These are phyloP conservation scores for Atopsyche davidsoni DNA, from an alignment of 1,140 invertebrate species.

Conservation along the genomic window DNA sequence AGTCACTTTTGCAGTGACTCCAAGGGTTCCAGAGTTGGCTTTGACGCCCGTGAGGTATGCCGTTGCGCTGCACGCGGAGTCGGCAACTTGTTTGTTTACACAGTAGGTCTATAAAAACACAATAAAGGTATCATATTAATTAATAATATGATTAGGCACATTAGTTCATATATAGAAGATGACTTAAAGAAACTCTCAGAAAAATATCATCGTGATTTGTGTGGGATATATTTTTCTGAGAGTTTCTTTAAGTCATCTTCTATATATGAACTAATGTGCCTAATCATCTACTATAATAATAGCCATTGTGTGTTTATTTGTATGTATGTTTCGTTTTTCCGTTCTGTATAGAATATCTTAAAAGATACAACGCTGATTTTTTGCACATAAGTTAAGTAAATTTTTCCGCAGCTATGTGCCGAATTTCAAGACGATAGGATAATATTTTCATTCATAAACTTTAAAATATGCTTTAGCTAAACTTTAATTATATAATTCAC, in stretches of 20 bases:
- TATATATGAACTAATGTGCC: background rate
- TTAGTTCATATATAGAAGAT: background rate
- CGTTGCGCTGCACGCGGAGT: slow-evolving; percentile 71
- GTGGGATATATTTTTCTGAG: background rate
- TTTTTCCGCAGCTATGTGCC: no score
- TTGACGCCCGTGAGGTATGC: slow-evolving; percentile 83
- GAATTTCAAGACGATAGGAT: no score
- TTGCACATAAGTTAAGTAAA: no score
- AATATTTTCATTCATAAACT: no score
- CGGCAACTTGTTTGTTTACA: slow-evolving; percentile 71
- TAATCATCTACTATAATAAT: background rate
- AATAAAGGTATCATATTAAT: background rate
- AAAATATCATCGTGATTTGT: background rate
- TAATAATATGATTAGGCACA: background rate
- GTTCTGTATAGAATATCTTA: no score
- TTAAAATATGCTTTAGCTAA: no score
- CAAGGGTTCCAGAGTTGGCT: slow-evolving; percentile 71
- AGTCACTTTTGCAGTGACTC: slow-evolving; percentile 62
- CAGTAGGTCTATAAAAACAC: slow-evolving; percentile 69
- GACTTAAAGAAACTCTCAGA: background rate
- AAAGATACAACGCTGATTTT: no score
- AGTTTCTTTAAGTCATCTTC: background rate
- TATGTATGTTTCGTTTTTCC: no score
- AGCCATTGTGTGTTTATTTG: no score
- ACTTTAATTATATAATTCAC: no score